Evolutionary conservation across 2,797 vertebrate species (phyloP).

Genomic region (Gymnopithys bicolor): DNA sequence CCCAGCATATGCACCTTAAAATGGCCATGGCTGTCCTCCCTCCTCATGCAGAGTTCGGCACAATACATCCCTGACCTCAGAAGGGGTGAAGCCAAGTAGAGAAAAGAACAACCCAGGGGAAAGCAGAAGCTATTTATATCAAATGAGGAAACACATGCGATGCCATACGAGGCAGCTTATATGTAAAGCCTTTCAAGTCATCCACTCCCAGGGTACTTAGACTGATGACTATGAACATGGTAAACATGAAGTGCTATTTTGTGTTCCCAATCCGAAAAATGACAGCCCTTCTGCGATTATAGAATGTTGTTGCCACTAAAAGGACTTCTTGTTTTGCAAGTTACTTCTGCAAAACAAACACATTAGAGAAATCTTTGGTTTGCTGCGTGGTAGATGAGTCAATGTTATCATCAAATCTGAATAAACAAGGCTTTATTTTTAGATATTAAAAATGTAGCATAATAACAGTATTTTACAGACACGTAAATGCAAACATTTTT

Average conservation of each 20-base stretch:
- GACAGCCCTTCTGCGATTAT: neutral
- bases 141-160: neutral
- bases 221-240: neutral
- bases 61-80: neutral
- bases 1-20: neutral
- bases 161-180: neutral
- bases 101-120: neutral
- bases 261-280: slow-evolving; percentile 18
- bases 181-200: slow-evolving; percentile 46
- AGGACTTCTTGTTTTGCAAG: slow-evolving; percentile 49
- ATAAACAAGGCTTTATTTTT: slow-evolving; percentile 60
- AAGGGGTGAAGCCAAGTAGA: neutral
- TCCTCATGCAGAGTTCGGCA: neutral
- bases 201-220: slow-evolving; percentile 10
- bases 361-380: slow-evolving; percentile 50
- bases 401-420: slow-evolving; percentile 63
- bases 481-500: neutral
- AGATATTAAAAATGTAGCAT: neutral
- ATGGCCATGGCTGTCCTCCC: neutral
- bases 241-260: slow-evolving; percentile 32
- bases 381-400: slow-evolving; percentile 27
- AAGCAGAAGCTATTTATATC: slow-evolving; percentile 39
- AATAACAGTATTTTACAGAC: neutral
- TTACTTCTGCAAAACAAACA: slow-evolving; percentile 53
- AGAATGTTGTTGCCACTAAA: slow-evolving; percentile 29